Evolutionary conservation across 2,797 vertebrate genomes (phyloP), one percentile per base, ranked within the genome.

Genomic region (Argentina silus): DNA sequence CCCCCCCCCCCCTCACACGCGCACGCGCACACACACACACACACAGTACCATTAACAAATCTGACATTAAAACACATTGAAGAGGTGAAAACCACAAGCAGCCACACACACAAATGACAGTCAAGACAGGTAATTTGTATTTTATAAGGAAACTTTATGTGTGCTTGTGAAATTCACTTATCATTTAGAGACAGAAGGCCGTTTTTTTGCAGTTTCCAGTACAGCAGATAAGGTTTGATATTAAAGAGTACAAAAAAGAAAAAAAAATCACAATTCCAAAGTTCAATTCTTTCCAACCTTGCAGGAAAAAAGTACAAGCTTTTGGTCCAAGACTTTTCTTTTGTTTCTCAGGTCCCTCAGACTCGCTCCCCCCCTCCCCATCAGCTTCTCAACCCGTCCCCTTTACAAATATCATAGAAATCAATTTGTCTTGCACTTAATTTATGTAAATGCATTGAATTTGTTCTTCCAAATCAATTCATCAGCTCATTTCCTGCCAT

Each of bases 61-160:
- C 27, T 2, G 27, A 36, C 27, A 59, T 23, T 19, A 59, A 56
- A 17, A 59, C 56, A 59, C 11, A 9, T 7, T 56, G 19, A 21
- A 21, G 10, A 59, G 10, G 17, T 21, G 17, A 23, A 19, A 45
- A 47, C 50, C 27, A 70, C 15, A 59, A 14, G 2, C 77, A 53
- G 56, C 72, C 73, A 67, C 12, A 3, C 9, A 68, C 47, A 67
- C 67, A 73, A 9, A 50, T 69, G 27, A 64, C 61, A 74, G 74
- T 68, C 69, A 44, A 23, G 44, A 63, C 74, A 78, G 14, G 68
- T 57, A 50, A 55, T 70, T 73, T 57, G 74, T 83, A 78, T 92
- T 93, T 93, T 93, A 85, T 93, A 93, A 93, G 91, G 91, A 93
- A 93, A 92, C 92, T 89, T 93, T 93, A 91, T 93, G 91, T 92